These are phyloP conservation scores for Crossocerus cetratus DNA, from an alignment of 2,888 invertebrate genomes.

Conservation along the genomic window DNA sequence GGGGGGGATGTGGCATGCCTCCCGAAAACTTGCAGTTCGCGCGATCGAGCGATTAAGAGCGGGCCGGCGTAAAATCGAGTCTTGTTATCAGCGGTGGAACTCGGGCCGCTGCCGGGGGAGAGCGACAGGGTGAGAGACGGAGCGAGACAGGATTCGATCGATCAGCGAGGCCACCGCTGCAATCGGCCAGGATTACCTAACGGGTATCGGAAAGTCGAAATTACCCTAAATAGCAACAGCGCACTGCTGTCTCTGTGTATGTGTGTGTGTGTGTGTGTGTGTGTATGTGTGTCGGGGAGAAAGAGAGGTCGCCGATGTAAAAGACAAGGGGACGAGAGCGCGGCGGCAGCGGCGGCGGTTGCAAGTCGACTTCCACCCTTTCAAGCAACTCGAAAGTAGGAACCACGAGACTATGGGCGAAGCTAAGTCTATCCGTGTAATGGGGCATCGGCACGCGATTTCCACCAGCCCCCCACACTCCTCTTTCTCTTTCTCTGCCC, in stretches of 20 bases:
- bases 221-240: slow-evolving; percentile 70
- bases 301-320: slow-evolving; percentile 37
- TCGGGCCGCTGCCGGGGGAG: slow-evolving; percentile 1
- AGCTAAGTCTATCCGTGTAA: slow-evolving; percentile 74
- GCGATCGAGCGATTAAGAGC: slow-evolving; percentile 10
- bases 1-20: no score
- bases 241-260: no score
- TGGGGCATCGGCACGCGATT: slow-evolving; percentile 75
- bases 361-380: slow-evolving; percentile 50
- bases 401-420: slow-evolving; percentile 68
- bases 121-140: not conserved
- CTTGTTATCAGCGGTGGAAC: slow-evolving; percentile 25
- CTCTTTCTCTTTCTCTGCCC: slow-evolving; percentile 12
- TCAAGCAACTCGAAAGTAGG: slow-evolving; percentile 70
- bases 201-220: slow-evolving; percentile 64
- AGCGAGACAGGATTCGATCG: slow-evolving; percentile 40
- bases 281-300: no score
- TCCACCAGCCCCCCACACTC: slow-evolving; percentile 47
- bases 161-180: slow-evolving; percentile 39
- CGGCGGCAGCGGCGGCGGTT: slow-evolving; percentile 32
- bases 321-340: slow-evolving; percentile 30
- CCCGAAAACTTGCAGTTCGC: not conserved
- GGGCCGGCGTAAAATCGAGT: slow-evolving; percentile 10
- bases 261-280: no score
- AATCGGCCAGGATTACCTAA: slow-evolving; percentile 55